Conservation (phyloP, 2,113 vertebrate genomes). For the Pseudopodoces humilis region DNA sequence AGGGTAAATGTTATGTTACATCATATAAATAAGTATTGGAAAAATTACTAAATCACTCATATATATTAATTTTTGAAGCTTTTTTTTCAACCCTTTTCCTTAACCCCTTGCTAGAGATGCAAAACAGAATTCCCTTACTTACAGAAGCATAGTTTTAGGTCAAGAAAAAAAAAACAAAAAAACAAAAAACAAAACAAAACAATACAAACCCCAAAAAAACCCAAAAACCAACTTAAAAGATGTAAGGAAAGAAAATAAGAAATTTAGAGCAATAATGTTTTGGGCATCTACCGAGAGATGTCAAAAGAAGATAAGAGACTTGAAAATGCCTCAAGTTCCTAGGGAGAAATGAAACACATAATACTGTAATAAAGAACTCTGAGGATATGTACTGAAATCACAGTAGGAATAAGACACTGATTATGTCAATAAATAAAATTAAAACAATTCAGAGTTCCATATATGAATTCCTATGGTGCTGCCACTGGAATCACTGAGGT, state of each 20-base stretch:
- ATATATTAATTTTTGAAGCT: background rate
- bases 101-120: background rate
- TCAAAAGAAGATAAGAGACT: background rate
- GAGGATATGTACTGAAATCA: background rate
- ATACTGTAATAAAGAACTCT: background rate
- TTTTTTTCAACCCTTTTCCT: background rate
- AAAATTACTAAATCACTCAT: background rate
- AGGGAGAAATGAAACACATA: background rate
- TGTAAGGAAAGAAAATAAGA: background rate
- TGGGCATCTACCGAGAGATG: background rate
- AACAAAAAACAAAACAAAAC: too few species aligned
- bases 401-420: background rate
- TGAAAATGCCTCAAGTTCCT: background rate
- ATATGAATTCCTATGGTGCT: background rate
- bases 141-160: background rate
- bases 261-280: background rate
- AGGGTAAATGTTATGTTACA: background rate
- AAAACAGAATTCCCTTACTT: background rate
- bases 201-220: too few species aligned
- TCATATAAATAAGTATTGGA: background rate
- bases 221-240: background rate
- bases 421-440: background rate
- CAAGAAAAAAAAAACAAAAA: background rate
- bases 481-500: background rate
- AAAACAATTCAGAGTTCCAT: background rate